Base-by-base conservation (phyloP, 2,113 vertebrate species). In the Cheirogaleus medius region DNA sequence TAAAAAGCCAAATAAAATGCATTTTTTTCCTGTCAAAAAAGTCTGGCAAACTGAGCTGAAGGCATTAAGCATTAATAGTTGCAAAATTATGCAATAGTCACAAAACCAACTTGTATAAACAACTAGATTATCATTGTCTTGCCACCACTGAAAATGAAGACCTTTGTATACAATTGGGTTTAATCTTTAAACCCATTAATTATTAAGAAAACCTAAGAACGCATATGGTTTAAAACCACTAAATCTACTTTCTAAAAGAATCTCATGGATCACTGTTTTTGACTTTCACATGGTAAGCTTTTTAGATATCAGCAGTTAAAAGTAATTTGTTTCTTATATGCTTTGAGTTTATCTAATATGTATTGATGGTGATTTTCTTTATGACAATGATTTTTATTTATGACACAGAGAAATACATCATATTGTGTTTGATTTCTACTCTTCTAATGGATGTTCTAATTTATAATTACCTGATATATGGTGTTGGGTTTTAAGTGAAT, bases 221-320 rank as follows among this genome's bases (percentile, higher is more conserved):
- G 32, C 5, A 95, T 93, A 34, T 90, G 97, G 47, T 91, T 97
- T 93, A 80, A 87, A 77, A 86, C 56, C 76, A 98, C 97, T 96
- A 91, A 94, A 92, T 88, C 88, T 93, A 78, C 27, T 44, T 90
- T 39, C 15, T 68, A 63, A 82, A 39, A 82, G 32, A 68, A 12
- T 29, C 12, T 66, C 25, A 78, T 52, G 14, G 12, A 96, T 29
- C 69, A 0, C 8, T 64, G 15, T 54, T 23, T 25, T 97, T 96
- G 86, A 91, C 87, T 94, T 95, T 97, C 82, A 47, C 29, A 54
- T 23, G 63, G 56, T 27, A 86, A 90, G 92, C 42, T 44, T 47
- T 66, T 32, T 80, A 74, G 63, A 20, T 63, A 0, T 82, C 68
- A 71, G 8, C 20, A 6, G 9, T 80, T 92, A 81, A 4, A 89